Evolutionary conservation across 2,888 invertebrate species (phyloP), one percentile per base, ranked within the genome.

Genomic region (Homarus gammarus): DNA sequence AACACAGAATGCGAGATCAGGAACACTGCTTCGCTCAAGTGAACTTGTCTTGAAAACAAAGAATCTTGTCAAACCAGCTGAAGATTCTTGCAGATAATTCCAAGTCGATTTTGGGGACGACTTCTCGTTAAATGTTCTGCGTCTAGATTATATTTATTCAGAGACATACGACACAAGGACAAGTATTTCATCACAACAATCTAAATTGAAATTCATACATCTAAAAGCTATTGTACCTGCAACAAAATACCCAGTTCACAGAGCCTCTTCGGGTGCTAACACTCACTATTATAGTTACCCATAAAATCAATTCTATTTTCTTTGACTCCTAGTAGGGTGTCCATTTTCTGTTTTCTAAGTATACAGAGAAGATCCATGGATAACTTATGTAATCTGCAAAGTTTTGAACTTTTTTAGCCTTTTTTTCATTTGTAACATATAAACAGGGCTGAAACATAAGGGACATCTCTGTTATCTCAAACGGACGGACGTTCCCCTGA

Each of bases 201-300:
- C 72, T 83, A 83, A 15, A 38, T 36, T 12, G 31, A 56, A 56
- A 79, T 38, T 61, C 38, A 72, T 44, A 83, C 33, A 70, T 27
- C 72, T 72, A 83, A 83, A 49, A 72, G 51, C 82, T 83, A 83
- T 12, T 83, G 44, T 83, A 83, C 82, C 82, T 83, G 82, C 82
- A 83, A 70, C 82, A 84, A 75, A 79, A 84, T 84, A 84, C 61
- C 84, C 73, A 75, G 61, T 36, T 84, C 73, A 72, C 73, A 75
- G 84, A 73, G 56, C 64, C 61, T 40, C 75, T 44, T 64, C 40
- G 44, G 31, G 38, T 38, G 82, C 36, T 64, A 68, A 31, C 70
- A 51, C 40, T 75, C 44, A 85, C 61, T 85, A 61, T 22, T 64
- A 61, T 33, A 51, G 83, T 83, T 51, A 83, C 44, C 83, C 83